Percentiles rank a stretch among this genome's conserved stretches.
phyloP scores from a whole-genome alignment of 1,140 invertebrate genomes.

The Aporrectodea caliginosa region DNA sequence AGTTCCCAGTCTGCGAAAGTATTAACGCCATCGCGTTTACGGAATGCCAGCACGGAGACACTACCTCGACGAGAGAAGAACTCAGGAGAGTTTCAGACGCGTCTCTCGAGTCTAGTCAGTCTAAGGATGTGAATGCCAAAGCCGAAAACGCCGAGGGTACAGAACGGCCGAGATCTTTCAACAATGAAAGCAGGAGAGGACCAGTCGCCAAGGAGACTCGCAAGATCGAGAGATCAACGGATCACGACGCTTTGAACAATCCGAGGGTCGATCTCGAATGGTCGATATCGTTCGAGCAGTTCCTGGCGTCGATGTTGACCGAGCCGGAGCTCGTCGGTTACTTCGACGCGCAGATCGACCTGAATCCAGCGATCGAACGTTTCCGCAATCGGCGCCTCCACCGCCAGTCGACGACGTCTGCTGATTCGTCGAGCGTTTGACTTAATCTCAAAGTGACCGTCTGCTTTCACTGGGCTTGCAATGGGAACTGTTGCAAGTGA shows the following conservation, averaged over 20 bases:
- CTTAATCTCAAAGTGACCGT: no score
- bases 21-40: not conserved
- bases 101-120: not conserved
- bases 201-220: not conserved
- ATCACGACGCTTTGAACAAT: not conserved
- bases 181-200: not conserved
- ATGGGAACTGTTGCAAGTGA: no score
- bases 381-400: not conserved
- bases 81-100: not conserved
- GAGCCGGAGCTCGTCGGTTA: slow-evolving; percentile 71
- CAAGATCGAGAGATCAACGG: not conserved
- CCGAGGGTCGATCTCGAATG: slow-evolving; percentile 58
- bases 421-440: not conserved
- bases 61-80: no score
- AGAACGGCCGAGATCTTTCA: no score
- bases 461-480: no score
- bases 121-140: not conserved
- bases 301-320: slow-evolving; percentile 75
- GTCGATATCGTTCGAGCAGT: slow-evolving; percentile 85
- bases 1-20: not conserved
- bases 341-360: slow-evolving; percentile 66
- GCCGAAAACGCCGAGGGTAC: not conserved
- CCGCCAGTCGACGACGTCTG: not conserved
- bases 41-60: not conserved
- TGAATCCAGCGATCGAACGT: slow-evolving; percentile 57